Base-by-base conservation (phyloP, 2,797 vertebrate genomes). In the Hydrolagus colliei region DNA sequence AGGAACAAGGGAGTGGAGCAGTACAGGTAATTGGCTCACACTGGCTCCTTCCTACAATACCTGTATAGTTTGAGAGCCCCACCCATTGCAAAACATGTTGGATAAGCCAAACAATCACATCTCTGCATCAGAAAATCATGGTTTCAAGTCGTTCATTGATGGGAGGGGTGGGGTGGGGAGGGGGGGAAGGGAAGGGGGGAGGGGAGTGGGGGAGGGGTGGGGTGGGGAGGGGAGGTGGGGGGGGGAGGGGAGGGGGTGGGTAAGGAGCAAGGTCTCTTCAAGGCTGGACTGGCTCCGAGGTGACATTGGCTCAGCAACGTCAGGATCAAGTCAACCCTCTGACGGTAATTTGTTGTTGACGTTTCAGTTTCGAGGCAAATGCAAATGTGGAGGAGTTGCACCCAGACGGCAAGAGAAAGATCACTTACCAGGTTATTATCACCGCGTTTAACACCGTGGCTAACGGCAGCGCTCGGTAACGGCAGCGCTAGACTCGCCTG, bases 371-470 rank as follows among this genome's bases (percentile, higher is more conserved):
- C 18, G 85, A 88, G 59, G 92, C 89, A 73, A 32, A 35, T 32
- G 90, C 86, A 9, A 65, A 0, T 0, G 85, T 2, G 0, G 93
- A 92, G 61, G 92, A 88, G 41, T 88, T 90, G 86, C 91, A 94
- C 87, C 88, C 88, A 72, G 92, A 92, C 86, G 91, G 91, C 3
- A 99, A 99, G 94, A 95, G 98, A 92, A 92, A 95, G 7, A 98
- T 98, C 88, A 99, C 97, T 10, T 98, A 98, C 78, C 96, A 96
- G 95, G 95, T 95, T 68, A 41, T 18, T 84, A 61, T 20, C 32
- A 52, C 41, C 16, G 8, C 20, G 11, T 71, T 11, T 80, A 68
- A 68, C 12, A 35, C 18, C 27, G 4, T 82, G 16, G 16, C 2
- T 52, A 52, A 52, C 41, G 6, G 6, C 41, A 52, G 41, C 41